Evolutionary conservation across 2,888 invertebrate genomes (phyloP).

Genomic region (Calameuta filiformis): DNA sequence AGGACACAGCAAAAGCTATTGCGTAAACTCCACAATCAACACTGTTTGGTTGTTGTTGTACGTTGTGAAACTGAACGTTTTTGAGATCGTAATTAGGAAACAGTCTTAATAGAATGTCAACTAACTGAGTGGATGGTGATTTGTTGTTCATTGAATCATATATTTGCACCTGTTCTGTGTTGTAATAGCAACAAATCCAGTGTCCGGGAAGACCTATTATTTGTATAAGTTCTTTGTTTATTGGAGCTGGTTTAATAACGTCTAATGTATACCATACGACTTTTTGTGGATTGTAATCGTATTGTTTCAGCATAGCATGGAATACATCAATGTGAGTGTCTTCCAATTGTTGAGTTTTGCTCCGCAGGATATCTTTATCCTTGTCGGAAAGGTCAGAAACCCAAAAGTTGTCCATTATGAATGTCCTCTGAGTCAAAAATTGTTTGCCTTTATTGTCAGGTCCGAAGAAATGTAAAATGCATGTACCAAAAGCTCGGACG

Average conservation of each 20-base stretch:
- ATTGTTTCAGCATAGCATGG: too few relatives aligned
- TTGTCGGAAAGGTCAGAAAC: too few relatives aligned
- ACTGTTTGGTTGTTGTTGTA: slow-evolving; percentile 21
- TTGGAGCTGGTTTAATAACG: neutral
- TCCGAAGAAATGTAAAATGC: too few relatives aligned
- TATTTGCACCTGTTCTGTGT: slow-evolving; percentile 16
- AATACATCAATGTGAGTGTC: too few relatives aligned
- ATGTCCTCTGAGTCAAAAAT: too few relatives aligned
- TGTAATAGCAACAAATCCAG: slow-evolving; percentile 24
- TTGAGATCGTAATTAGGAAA: slow-evolving; percentile 16
- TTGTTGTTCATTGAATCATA: slow-evolving; percentile 24
- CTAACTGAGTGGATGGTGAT: slow-evolving; percentile 12
- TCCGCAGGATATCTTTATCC: too few relatives aligned
- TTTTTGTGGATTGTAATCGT: too few relatives aligned
- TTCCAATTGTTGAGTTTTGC: too few relatives aligned
- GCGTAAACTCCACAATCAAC: slow-evolving; percentile 21
- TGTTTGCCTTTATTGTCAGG: too few relatives aligned
- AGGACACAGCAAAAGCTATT: slow-evolving; percentile 11
- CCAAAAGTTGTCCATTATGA: too few relatives aligned
- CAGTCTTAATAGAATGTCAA: slow-evolving; percentile 12
- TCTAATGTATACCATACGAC: too few relatives aligned
- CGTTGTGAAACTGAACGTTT: slow-evolving; percentile 6
- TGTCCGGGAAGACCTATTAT: slow-evolving; percentile 19
- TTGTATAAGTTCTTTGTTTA: slow-evolving; percentile 12
- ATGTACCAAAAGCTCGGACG: too few relatives aligned